Percentiles rank a stretch among this genome's conserved stretches.
phyloP scores from a whole-genome alignment of 1,140 invertebrate species.

The Cydia fagiglandana region DNA sequence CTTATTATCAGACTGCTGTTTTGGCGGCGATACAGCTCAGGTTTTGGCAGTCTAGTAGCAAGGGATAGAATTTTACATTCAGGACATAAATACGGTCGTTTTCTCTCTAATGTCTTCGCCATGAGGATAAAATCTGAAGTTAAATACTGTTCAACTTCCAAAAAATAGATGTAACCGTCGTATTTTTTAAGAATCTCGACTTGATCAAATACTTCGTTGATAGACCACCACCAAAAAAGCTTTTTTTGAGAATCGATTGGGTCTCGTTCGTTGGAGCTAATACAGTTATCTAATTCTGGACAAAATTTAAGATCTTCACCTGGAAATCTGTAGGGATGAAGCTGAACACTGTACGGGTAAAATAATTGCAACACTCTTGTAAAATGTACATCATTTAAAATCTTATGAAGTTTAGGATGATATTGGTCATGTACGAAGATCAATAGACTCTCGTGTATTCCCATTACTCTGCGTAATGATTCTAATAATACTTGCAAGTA shows the following conservation, averaged over 20 bases:
- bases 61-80: constrained; percentile 45
- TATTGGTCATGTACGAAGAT: constrained; percentile 50
- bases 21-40: constrained; percentile 36
- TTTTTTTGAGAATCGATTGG: constrained; percentile 44
- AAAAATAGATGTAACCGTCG: constrained; percentile 42
- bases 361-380: constrained; percentile 48
- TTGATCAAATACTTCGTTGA: constrained; percentile 47
- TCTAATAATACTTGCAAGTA: constrained; percentile 42
- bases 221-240: constrained; percentile 56
- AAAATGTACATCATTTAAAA: constrained; percentile 42
- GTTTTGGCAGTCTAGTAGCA: constrained; percentile 34
- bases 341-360: constrained; percentile 48
- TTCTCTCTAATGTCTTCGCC: constrained; percentile 36
- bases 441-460: constrained; percentile 42
- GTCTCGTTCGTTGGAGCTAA: constrained; percentile 38
- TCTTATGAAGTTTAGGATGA: constrained; percentile 41
- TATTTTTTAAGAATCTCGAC: constrained; percentile 38
- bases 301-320: constrained; percentile 43
- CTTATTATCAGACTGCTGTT: constrained; percentile 35
- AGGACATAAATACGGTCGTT: constrained; percentile 32
- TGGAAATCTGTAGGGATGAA: constrained; percentile 47
- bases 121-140: constrained; percentile 45
- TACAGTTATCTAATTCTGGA: constrained; percentile 33
- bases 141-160: constrained; percentile 51
- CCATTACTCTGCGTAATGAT: constrained; percentile 37